Percentiles rank a stretch among this genome's conserved stretches.
Evolutionary conservation across 2,888 invertebrate genomes (phyloP).

Genomic region (Erebia palarica): DNA sequence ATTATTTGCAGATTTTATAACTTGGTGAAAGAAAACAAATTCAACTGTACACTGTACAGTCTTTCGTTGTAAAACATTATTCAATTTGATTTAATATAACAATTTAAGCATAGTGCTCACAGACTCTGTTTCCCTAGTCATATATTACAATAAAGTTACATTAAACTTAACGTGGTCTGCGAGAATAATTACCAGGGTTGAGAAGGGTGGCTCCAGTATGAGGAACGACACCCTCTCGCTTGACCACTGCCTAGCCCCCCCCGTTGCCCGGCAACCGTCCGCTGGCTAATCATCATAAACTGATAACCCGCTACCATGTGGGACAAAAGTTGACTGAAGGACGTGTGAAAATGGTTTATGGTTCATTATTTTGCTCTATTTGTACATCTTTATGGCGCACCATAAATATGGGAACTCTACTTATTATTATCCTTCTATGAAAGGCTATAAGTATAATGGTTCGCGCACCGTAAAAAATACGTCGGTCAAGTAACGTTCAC

Average conservation of each 20-base stretch:
- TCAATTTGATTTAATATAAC: neutral
- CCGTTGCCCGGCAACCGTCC: slow-evolving; percentile 76
- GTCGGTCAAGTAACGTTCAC: neutral
- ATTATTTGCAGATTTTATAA: no score
- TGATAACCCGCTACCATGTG: slow-evolving; percentile 53
- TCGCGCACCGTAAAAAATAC: neutral
- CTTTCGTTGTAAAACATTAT: neutral
- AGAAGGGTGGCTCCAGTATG: slow-evolving; percentile 66
- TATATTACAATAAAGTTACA: slow-evolving; percentile 54
- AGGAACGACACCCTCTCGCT: slow-evolving; percentile 57
- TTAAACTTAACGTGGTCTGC: slow-evolving; percentile 68
- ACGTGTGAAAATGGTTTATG: slow-evolving; percentile 9
- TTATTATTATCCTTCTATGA: neutral
- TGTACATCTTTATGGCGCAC: neutral
- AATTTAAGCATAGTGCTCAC: neutral
- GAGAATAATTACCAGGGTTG: slow-evolving; percentile 76
- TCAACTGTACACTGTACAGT: neutral
- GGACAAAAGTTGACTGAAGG: slow-evolving; percentile 12
- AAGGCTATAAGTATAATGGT: neutral
- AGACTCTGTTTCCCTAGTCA: slow-evolving; percentile 2
- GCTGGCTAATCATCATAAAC: slow-evolving; percentile 80
- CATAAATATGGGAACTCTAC: neutral
- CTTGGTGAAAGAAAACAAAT: no score
- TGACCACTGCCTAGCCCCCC: slow-evolving; percentile 68
- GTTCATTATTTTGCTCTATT: neutral